These are phyloP conservation scores for Blastobasis adustella DNA, from an alignment of 2,888 invertebrate species.

Conservation along the genomic window DNA sequence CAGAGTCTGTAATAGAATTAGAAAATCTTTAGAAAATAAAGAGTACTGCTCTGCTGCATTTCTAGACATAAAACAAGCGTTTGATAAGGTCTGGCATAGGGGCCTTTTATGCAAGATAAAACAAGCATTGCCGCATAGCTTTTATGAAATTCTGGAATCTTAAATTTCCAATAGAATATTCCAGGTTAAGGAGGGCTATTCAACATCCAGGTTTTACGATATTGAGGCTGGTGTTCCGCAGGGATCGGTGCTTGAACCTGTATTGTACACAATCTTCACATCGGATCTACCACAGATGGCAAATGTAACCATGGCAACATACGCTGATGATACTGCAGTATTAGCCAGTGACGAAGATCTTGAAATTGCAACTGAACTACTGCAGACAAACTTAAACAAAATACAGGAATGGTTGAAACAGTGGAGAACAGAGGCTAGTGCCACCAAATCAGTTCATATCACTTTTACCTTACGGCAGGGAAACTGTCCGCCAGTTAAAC, in stretches of 20 bases:
- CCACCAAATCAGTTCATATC: no score
- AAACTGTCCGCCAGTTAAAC: no score
- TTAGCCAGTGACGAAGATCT: conserved; percentile 4
- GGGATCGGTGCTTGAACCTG: conserved; percentile 6
- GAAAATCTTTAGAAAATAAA: conserved; percentile 10
- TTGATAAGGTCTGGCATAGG: no score
- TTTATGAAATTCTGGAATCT: neutral
- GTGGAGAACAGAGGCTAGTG: no score
- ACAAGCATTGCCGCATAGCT: conserved; percentile 4
- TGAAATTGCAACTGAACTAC: neutral
- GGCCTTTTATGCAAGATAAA: conserved; percentile 16
- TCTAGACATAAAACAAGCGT: conserved; percentile 18
- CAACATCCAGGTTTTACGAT: neutral
- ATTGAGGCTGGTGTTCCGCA: conserved; percentile 4
- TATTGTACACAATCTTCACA: conserved; percentile 5
- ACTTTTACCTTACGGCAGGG: no score
- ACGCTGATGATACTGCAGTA: conserved; percentile 11
- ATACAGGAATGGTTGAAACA: no score
- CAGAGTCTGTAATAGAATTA: neutral
- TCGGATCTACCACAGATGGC: conserved; percentile 2
- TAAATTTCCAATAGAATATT: no score
- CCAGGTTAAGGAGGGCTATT: no score
- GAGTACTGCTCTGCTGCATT: conserved; percentile 18
- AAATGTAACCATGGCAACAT: conserved; percentile 6
- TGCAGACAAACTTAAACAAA: conserved; percentile 4